A percentile compares a stretch with the other conserved stretches of the same genome.
Evolutionary conservation across 2,113 vertebrate species (phyloP).

Genomic region (Leucosticte australis): DNA sequence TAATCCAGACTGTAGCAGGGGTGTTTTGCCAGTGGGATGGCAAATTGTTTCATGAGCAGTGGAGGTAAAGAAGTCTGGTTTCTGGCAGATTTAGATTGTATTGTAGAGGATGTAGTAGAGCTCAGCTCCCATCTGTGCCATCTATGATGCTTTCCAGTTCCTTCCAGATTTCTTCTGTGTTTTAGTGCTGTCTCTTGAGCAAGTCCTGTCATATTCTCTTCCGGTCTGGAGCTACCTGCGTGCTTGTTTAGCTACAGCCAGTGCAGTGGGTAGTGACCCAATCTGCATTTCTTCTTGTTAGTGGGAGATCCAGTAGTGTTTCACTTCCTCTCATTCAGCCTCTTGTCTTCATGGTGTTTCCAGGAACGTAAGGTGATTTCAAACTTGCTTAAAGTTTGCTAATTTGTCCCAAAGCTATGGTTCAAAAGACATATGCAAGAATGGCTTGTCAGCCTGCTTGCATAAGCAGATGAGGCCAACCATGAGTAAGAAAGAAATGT

Average conservation of each 20-base stretch:
- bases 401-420: background rate
- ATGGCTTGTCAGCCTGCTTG: background rate
- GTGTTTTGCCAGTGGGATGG: background rate
- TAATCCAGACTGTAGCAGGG: background rate
- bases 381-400: background rate
- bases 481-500: background rate
- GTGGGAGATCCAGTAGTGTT: background rate
- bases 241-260: background rate
- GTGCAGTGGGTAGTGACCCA: background rate
- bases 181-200: background rate
- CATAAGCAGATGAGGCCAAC: background rate
- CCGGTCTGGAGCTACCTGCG: background rate
- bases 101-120: background rate
- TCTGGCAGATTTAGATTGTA: background rate
- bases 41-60: background rate
- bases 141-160: background rate
- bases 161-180: background rate
- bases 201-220: background rate
- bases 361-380: background rate
- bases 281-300: background rate
- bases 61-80: background rate
- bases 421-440: background rate
- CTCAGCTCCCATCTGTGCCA: background rate
- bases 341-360: background rate
- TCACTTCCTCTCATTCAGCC: background rate